Evolutionary conservation across 2,888 invertebrate species (phyloP), one percentile per base, ranked within the genome.

Genomic region (Periphyllus acericola): DNA sequence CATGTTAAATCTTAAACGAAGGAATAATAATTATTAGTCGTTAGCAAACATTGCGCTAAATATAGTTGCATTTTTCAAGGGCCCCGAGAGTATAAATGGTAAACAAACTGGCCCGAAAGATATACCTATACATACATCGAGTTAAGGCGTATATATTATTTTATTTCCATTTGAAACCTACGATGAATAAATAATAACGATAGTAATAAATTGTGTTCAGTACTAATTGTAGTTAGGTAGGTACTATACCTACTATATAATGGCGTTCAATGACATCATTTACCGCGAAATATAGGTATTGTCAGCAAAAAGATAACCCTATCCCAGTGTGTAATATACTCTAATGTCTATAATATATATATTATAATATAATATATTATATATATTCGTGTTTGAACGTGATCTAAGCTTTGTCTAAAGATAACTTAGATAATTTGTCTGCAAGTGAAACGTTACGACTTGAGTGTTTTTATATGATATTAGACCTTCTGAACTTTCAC

Each of bases 111-210:
- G 3, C 52, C 11, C 21, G 19, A 25, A 29, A 6, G 68, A 81
- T 46, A 32, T 68, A n/a, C n/a, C n/a, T n/a, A n/a, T n/a, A n/a
- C n/a, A 66, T 46, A 40, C 8, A 66, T 68, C 29, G 29, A 68
- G 68, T 68, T 81, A 40, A 66, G 29, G 68, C 29, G 29, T n/a
- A 11, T 79, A 34, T 8, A 79, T 36, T 1, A 66, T 66, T 80
- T 80, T 68, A 66, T 81, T 40, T 71, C 25, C 60, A 60, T 80
- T 80, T n/a, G 17, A 80, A 79, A 55, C 25, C 55, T 34, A 60
- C 8, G 80, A 36, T n/a, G 34, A 80, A 60, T 80, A 66, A 34
- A 60, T 66, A 79, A 9, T 21, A 40, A 81, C 40, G 21, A 32
- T 60, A 19, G 36, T 14, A 81, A 29, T 32, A 36, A 19, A 40